phyloP scores from a whole-genome alignment of 2,797 vertebrate species.

The Alectoris magna region DNA sequence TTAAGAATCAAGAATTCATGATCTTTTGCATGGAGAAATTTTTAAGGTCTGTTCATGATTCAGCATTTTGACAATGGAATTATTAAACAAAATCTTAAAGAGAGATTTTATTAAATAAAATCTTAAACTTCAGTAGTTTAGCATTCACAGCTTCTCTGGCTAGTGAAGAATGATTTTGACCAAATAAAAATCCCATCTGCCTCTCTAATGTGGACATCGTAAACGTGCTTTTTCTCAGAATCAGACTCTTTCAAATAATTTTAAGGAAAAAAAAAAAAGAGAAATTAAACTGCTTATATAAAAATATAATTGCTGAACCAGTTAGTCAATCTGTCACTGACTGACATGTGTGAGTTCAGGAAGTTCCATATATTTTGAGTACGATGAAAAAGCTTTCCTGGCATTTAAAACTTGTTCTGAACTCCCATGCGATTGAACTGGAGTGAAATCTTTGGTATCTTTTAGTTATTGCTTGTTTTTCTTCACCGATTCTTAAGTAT shows the following conservation, averaged over 20 bases:
- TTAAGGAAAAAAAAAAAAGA: neutral
- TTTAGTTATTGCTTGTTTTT: neutral
- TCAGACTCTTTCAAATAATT: neutral
- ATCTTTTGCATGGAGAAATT: slow-evolving; percentile 36
- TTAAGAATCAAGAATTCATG: slow-evolving; percentile 10
- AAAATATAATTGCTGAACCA: neutral
- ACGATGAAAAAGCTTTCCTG: neutral
- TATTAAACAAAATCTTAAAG: slow-evolving; percentile 60
- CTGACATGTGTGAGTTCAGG: neutral
- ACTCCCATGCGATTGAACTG: neutral
- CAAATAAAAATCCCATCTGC: neutral
- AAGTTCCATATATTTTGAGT: neutral
- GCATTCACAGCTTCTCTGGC: neutral
- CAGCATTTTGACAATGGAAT: slow-evolving; percentile 56
- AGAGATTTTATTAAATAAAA: slow-evolving; percentile 46
- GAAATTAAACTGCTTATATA: neutral
- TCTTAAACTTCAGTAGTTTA: neutral
- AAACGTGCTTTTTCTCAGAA: neutral
- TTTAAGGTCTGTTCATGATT: slow-evolving; percentile 40
- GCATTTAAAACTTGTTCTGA: neutral
- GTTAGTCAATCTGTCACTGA: neutral
- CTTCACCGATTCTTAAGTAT: neutral
- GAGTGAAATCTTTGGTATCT: neutral
- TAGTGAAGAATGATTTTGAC: neutral
- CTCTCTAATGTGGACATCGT: neutral